Evolutionary conservation across 1,140 invertebrate species (phyloP), one percentile per base, ranked within the genome.

Genomic region (Meloidogyne chitwoodi): DNA sequence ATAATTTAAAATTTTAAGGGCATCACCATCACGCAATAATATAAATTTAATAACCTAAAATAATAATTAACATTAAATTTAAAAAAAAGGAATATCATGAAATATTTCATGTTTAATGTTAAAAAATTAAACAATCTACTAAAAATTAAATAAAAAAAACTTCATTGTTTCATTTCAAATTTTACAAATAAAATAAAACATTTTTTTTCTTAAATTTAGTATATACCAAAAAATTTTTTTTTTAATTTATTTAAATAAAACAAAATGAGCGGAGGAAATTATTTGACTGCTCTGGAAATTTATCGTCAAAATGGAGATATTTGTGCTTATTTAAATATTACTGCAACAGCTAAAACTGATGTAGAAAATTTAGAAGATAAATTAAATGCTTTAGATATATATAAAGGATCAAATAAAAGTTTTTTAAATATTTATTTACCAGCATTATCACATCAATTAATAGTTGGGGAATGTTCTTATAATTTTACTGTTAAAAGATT

Each of bases 291-390:
- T n/a, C 0, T 67, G 14, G 65, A 31, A 34, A 41, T 8, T 67
- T 67, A 67, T 24, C 65, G 22, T n/a, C 65, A 67, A 41, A 72
- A 11, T 62, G 69, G 44, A 27, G 44, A 72, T 27, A 63, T 72
- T 22, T 72, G 70, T 31, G 48, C n/a, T 11, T 72, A 72, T 61
- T 29, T 72, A 63, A 72, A 72, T 26, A 72, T 72, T n/a, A 26
- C 70, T 14, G 26, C 8, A 44, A 72, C 70, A 11, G 14, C 44
- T n/a, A 72, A 72, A 64, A 27, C 1, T 19, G 70, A 72, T 27
- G 19, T 48, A 48, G 48, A 72, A 12, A 24, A 72, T 72, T 61
- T 72, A 31, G 48, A 38, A n/a, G 70, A 38, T 31, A 72, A 72
- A 61, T 72, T 72, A 34, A 63, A 27, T 31, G 44, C n/a, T 61